These are phyloP conservation scores for Temnothorax nylanderi DNA, from an alignment of 1,140 invertebrate genomes.

Conservation along the genomic window DNA sequence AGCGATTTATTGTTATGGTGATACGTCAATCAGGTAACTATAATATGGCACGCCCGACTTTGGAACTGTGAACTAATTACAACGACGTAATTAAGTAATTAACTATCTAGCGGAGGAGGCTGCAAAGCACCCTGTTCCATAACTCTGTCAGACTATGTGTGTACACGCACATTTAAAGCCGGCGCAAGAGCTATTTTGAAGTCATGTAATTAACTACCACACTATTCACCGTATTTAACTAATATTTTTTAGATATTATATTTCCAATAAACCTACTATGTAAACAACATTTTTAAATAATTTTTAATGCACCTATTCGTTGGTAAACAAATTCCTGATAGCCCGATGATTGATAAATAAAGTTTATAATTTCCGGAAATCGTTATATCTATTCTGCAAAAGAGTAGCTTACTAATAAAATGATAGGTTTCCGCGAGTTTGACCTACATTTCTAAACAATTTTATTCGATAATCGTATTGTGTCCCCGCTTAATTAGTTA, in stretches of 20 bases:
- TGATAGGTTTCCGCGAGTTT: not conserved
- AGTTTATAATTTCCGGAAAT: not conserved
- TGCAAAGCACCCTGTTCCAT: constrained; percentile 62
- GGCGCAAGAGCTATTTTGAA: constrained; percentile 66
- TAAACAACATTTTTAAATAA: not conserved
- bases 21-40: constrained; percentile 73
- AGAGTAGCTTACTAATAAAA: not conserved
- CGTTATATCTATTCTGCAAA: not conserved
- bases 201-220: constrained; percentile 65
- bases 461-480: constrained; percentile 30
- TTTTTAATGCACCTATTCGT: not conserved
- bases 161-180: constrained; percentile 41
- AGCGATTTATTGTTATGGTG: constrained; percentile 64
- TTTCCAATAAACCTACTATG: not conserved
- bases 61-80: constrained; percentile 78
- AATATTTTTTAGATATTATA: not conserved
- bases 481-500: constrained; percentile 22
- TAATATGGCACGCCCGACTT: constrained; percentile 59
- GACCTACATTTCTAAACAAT: not conserved
- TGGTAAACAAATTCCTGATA: not conserved
- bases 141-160: constrained; percentile 45
- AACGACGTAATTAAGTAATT: constrained; percentile 81
- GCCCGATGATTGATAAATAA: not conserved
- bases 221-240: constrained; percentile 53
- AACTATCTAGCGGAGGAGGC: constrained; percentile 74